These are phyloP conservation scores for Lepus timidus DNA, from an alignment of 2,113 vertebrate genomes.

Conservation along the genomic window DNA sequence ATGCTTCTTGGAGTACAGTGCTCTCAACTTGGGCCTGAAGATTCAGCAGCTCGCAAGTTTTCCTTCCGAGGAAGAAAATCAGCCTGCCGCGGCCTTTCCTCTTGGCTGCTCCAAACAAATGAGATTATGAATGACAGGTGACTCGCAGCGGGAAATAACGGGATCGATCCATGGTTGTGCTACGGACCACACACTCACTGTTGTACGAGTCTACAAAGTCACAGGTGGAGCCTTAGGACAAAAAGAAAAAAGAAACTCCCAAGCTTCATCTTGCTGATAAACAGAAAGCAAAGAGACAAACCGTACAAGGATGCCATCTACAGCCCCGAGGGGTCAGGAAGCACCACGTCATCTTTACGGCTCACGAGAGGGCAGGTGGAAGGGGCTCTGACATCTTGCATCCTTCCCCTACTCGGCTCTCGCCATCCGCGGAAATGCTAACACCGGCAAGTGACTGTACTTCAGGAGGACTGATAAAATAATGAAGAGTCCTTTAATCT, in stretches of 20 bases:
- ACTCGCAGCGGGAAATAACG: slow-evolving; percentile 63
- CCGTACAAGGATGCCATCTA: slow-evolving; percentile 53
- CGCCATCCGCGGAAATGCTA: slow-evolving; percentile 83
- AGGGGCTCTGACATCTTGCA: slow-evolving; percentile 86
- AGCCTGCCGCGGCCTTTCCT: slow-evolving; percentile 31
- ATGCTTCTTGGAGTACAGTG: slow-evolving; percentile 71
- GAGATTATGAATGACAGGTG: slow-evolving; percentile 67
- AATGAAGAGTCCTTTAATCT: slow-evolving; percentile 93
- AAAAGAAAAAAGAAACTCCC: not conserved
- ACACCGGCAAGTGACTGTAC: slow-evolving; percentile 87
- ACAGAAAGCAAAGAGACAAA: slow-evolving; percentile 32
- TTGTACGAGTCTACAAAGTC: slow-evolving; percentile 50
- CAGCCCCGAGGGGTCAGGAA: slow-evolving; percentile 65
- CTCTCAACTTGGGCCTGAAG: slow-evolving; percentile 76
- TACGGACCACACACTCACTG: slow-evolving; percentile 27
- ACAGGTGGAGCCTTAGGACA: slow-evolving; percentile 55
- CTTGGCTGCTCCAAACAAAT: slow-evolving; percentile 60
- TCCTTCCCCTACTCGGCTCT: slow-evolving; percentile 85
- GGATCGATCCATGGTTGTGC: slow-evolving; percentile 60
- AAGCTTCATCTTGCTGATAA: slow-evolving; percentile 66
- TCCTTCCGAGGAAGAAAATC: slow-evolving; percentile 64
- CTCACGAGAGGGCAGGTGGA: slow-evolving; percentile 80
- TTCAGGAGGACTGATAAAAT: slow-evolving; percentile 91
- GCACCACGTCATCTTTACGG: slow-evolving; percentile 48
- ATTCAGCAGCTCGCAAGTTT: slow-evolving; percentile 33